A percentile compares a stretch with the other conserved stretches of the same genome.
Evolutionary conservation across 2,888 invertebrate genomes (phyloP).

Genomic region (Pyrrhosoma nymphula): DNA sequence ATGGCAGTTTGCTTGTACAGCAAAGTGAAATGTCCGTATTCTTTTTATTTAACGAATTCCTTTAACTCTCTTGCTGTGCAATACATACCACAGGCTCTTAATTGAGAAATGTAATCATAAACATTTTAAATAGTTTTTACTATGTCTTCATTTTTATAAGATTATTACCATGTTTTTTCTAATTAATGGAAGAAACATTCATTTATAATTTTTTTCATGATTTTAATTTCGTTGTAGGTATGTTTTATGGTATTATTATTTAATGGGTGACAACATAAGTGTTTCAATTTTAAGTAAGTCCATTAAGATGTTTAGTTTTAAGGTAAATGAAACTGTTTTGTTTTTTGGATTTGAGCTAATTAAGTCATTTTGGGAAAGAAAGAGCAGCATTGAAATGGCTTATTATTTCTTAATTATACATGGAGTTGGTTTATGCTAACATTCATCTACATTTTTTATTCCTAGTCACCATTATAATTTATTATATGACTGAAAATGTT

Average conservation of each 20-base stretch:
- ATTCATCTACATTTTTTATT: not conserved
- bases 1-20: constrained; percentile 14
- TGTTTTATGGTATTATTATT: not conserved
- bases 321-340: not conserved
- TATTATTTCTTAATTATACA: not conserved
- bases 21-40: not conserved
- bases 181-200: not conserved
- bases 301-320: not conserved
- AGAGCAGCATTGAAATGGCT: not conserved
- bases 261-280: no score
- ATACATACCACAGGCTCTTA: constrained; percentile 19
- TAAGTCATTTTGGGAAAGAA: not conserved
- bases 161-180: not conserved
- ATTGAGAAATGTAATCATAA: not conserved
- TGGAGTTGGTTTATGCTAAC: not conserved
- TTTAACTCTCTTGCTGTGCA: constrained; percentile 54
- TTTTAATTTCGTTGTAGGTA: not conserved
- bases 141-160: not conserved
- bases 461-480: not conserved
- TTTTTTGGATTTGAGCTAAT: not conserved
- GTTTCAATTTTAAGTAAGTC: not conserved
- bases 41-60: constrained; percentile 17
- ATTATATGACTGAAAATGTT: not conserved
- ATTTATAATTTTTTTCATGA: not conserved
- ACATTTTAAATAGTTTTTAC: not conserved